A percentile compares a stretch with the other conserved stretches of the same genome.
phyloP scores from a whole-genome alignment of 1,140 invertebrate species.

The Harlomillsia oculata region DNA sequence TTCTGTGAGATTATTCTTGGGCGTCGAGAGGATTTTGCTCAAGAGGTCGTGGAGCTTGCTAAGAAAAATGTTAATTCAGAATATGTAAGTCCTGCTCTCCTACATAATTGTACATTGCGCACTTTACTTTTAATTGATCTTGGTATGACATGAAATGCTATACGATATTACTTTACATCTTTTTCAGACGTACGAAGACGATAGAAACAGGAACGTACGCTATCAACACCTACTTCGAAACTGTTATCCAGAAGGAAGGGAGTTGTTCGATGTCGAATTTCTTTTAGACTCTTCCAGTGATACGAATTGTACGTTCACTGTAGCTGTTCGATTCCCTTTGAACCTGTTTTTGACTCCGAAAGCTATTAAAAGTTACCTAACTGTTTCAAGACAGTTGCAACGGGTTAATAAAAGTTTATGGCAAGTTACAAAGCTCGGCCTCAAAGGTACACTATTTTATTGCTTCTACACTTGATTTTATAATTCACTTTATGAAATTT shows the following conservation, averaged over 20 bases:
- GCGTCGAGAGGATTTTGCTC: slow-evolving; percentile 28
- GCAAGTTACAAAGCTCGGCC: slow-evolving; percentile 4
- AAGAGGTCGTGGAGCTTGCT: slow-evolving; percentile 4
- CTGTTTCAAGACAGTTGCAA: slow-evolving; percentile 14
- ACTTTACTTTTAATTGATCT: not conserved
- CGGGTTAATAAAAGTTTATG: slow-evolving; percentile 26
- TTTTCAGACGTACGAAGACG: slow-evolving; percentile 18
- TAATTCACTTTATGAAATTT: not conserved
- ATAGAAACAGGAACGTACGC: not conserved
- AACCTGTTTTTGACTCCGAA: slow-evolving; percentile 24
- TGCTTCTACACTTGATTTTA: not conserved
- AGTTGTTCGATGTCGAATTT: slow-evolving; percentile 20
- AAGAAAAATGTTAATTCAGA: not conserved
- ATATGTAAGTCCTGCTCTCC: slow-evolving; percentile 9
- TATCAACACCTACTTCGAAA: slow-evolving; percentile 23
- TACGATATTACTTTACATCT: not conserved
- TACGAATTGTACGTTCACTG: slow-evolving; percentile 12
- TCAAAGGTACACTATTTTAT: slow-evolving; percentile 15
- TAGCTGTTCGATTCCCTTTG: slow-evolving; percentile 15
- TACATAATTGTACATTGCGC: not conserved
- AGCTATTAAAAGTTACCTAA: slow-evolving; percentile 12
- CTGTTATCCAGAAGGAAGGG: slow-evolving; percentile 26
- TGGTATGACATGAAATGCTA: not conserved
- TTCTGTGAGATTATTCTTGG: slow-evolving; percentile 29
- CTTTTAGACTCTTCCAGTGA: slow-evolving; percentile 1